phyloP scores from a whole-genome alignment of 2,888 invertebrate genomes.

The Diarsia mendica region DNA sequence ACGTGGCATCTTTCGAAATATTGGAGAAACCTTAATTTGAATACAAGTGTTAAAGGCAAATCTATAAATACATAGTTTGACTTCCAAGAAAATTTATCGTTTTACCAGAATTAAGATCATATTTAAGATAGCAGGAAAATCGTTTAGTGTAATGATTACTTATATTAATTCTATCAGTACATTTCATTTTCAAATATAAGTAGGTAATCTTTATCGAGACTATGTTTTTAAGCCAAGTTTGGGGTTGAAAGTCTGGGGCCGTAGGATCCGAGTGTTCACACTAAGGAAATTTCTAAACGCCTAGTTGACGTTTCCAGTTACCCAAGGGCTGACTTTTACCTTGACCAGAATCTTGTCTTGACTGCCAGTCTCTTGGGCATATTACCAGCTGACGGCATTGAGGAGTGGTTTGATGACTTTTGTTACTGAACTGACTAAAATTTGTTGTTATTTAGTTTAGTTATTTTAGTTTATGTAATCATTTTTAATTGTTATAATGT shows the following conservation, averaged over 20 bases:
- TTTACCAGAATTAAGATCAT: background rate
- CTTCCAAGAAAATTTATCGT: background rate
- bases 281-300: no score
- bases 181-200: background rate
- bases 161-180: background rate
- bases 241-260: no score
- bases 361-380: no score
- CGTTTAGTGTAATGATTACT: background rate
- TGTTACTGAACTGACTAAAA: no score
- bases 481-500: no score
- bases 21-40: background rate
- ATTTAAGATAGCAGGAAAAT: background rate
- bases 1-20: background rate
- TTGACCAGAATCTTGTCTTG: no score
- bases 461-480: background rate
- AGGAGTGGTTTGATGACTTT: no score
- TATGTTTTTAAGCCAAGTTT: background rate
- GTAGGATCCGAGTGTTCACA: no score
- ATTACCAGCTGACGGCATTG: no score
- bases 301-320: no score
- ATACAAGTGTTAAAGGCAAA: background rate
- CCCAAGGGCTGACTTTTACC: no score
- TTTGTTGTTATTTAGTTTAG: background rate
- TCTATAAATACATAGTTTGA: slow-evolving; percentile 6
- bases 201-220: background rate